A percentile compares a stretch with the other conserved stretches of the same genome.
Evolutionary conservation across 2,113 vertebrate species (phyloP).

Genomic region (Prionailurus viverrinus): DNA sequence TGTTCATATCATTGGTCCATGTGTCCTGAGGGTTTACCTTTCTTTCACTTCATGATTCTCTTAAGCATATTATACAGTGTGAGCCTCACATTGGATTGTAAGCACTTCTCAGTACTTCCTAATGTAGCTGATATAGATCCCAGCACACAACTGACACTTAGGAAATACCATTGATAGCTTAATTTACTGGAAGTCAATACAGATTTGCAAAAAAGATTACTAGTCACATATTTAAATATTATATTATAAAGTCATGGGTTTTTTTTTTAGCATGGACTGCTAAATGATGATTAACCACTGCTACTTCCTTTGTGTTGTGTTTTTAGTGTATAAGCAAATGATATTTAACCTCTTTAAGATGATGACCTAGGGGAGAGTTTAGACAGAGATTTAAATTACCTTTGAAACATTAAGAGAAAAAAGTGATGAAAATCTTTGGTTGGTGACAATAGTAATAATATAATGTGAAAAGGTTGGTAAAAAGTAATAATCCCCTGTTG

Average conservation of each 20-base stretch:
- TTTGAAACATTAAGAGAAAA: conserved; percentile 53
- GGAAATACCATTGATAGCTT: background rate
- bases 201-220: conserved; percentile 25
- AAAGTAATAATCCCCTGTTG: conserved; percentile 58
- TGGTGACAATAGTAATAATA: conserved; percentile 48
- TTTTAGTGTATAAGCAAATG: background rate
- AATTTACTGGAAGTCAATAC: conserved; percentile 12
- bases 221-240: background rate
- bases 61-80: background rate
- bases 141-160: background rate
- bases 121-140: background rate
- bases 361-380: background rate
- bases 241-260: background rate
- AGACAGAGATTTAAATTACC: conserved; percentile 54
- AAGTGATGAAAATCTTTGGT: conserved; percentile 36
- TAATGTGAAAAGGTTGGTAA: conserved; percentile 27
- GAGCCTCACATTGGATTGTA: background rate
- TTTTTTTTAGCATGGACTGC: background rate
- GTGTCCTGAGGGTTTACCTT: background rate
- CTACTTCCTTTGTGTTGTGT: background rate
- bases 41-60: conserved; percentile 56
- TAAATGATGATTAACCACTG: conserved; percentile 2
- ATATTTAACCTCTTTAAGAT: conserved; percentile 12
- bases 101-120: background rate
- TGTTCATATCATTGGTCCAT: background rate